Conservation (phyloP, 2,888 invertebrate genomes). For the Spilosoma lubricipeda region DNA sequence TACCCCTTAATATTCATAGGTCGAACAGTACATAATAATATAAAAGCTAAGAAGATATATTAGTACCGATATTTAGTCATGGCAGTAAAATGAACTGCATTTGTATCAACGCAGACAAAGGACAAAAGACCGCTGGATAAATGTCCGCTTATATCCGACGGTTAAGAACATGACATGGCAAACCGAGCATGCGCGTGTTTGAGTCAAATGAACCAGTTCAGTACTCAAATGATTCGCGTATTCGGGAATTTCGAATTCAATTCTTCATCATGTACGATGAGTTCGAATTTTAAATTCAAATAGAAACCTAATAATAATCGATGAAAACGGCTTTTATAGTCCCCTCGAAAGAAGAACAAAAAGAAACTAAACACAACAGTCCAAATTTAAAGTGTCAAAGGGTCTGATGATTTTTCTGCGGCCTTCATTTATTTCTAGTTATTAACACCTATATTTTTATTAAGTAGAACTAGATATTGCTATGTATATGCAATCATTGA, state of each 20-base stretch:
- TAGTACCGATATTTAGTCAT: neutral
- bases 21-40: too few relatives aligned
- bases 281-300: neutral
- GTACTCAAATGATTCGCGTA: neutral
- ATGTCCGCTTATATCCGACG: neutral
- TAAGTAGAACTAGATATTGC: too few relatives aligned
- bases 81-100: neutral
- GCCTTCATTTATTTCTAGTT: too few relatives aligned
- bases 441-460: too few relatives aligned
- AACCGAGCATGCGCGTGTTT: neutral
- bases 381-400: too few relatives aligned
- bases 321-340: too few relatives aligned
- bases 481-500: too few relatives aligned
- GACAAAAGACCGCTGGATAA: neutral
- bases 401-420: too few relatives aligned
- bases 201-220: neutral
- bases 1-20: too few relatives aligned
- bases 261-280: neutral
- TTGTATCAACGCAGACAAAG: neutral
- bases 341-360: neutral
- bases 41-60: neutral
- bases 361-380: too few relatives aligned
- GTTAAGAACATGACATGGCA: neutral
- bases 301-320: too few relatives aligned
- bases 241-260: neutral